A percentile compares a stretch with the other conserved stretches of the same genome.
phyloP scores from a whole-genome alignment of 2,888 invertebrate species.

The Drosophila subsilvestris region DNA sequence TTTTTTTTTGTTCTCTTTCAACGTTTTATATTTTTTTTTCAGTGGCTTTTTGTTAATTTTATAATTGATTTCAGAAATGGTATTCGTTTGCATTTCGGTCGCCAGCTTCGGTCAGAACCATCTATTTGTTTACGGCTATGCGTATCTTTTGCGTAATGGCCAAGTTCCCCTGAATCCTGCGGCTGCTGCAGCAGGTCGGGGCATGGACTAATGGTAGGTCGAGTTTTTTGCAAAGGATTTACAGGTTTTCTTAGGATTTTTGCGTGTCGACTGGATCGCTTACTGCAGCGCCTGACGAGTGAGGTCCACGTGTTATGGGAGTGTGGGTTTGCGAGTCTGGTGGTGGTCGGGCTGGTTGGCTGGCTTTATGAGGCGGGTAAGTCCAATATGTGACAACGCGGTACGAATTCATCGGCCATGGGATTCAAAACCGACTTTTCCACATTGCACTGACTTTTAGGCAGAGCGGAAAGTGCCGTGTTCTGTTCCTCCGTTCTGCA shows the following conservation, averaged over 20 bases:
- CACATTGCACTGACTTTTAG: constrained; percentile 80
- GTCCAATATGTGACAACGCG: constrained; percentile 84
- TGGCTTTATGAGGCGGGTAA: constrained; percentile 78
- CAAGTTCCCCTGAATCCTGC: constrained; percentile 17
- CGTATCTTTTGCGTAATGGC: constrained; percentile 37
- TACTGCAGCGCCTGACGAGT: constrained; percentile 49
- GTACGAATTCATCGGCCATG: constrained; percentile 93
- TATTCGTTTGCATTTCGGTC: constrained; percentile 77
- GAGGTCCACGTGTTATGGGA: constrained; percentile 55
- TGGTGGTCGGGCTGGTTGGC: constrained; percentile 49
- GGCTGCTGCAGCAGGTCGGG: constrained; percentile 30
- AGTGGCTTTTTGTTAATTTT: constrained; percentile 37
- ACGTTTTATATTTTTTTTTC: constrained; percentile 29
- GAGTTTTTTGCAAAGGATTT: constrained; percentile 26
- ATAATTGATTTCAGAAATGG: constrained; percentile 49
- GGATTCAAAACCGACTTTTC: constrained; percentile 92
- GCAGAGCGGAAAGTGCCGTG: constrained; percentile 82
- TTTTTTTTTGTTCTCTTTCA: constrained; percentile 24
- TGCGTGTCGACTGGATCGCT: constrained; percentile 18
- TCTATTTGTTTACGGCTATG: constrained; percentile 35
- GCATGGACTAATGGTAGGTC: constrained; percentile 7
- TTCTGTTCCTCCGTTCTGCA: constrained; percentile 81
- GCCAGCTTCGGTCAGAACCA: constrained; percentile 37
- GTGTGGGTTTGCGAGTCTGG: constrained; percentile 31
- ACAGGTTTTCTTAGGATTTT: constrained; percentile 28